These are phyloP conservation scores for Rhizomys pruinosus DNA, from an alignment of 2,113 vertebrate species.

Conservation along the genomic window DNA sequence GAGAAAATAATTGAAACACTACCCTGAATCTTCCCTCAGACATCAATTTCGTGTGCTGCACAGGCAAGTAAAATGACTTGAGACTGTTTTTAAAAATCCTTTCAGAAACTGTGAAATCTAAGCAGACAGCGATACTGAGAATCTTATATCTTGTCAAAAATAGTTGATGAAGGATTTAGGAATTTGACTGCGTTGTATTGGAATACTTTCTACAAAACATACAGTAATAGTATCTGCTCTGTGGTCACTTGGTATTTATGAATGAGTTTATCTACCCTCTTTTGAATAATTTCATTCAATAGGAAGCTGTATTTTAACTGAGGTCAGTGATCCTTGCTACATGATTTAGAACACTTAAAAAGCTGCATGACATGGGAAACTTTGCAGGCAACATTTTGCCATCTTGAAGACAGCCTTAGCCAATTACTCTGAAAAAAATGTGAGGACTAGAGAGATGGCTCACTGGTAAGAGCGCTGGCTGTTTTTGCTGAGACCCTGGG, in stretches of 20 bases:
- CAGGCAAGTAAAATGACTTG: neutral
- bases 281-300: neutral
- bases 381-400: neutral
- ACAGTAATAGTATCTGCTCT: rapidly evolving
- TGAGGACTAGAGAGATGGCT: no score
- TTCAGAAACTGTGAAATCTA: neutral
- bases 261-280: neutral
- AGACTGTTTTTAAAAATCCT: neutral
- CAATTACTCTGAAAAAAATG: neutral
- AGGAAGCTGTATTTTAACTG: neutral
- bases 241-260: neutral
- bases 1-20: neutral
- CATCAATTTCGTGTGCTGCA: neutral
- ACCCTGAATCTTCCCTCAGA: neutral
- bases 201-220: neutral
- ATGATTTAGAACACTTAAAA: neutral
- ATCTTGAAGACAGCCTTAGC: neutral
- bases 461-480: no score
- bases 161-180: neutral
- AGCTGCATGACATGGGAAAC: rapidly evolving
- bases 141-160: neutral
- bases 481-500: no score
- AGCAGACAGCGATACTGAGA: neutral
- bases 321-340: neutral
- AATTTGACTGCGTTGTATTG: neutral